Conservation (phyloP, 2,888 invertebrate species). For the Andrena hattorfiana region DNA sequence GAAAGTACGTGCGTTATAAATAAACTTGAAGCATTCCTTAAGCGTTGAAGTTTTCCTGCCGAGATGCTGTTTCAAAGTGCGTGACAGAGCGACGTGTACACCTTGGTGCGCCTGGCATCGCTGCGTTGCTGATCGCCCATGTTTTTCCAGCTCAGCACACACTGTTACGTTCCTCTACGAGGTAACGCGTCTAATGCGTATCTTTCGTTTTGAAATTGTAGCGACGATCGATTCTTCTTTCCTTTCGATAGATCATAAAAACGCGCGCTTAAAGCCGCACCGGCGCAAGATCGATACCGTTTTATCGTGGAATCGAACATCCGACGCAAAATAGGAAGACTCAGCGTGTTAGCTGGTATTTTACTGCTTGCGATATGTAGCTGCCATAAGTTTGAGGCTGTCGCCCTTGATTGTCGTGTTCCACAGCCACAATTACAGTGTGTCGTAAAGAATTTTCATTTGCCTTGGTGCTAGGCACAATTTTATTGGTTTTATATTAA, state of each 20-base stretch:
- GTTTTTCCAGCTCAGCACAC: not conserved
- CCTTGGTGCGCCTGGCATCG: not conserved
- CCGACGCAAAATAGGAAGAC: not conserved
- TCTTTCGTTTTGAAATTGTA: not conserved
- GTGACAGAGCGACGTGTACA: not conserved
- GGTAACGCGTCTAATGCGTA: not conserved
- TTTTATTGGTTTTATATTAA: too few species aligned
- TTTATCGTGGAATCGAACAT: not conserved
- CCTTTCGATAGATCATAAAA: not conserved
- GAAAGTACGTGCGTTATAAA: conserved; percentile 13
- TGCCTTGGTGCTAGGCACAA: not conserved
- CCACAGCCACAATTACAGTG: not conserved
- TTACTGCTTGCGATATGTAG: not conserved
- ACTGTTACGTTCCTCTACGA: not conserved
- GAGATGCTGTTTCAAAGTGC: not conserved
- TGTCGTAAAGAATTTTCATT: not conserved
- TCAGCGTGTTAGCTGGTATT: not conserved
- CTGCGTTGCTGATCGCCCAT: not conserved
- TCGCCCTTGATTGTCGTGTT: not conserved
- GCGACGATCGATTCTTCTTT: not conserved
- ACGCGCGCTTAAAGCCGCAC: not conserved
- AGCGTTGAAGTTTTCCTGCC: not conserved
- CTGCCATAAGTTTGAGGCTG: not conserved
- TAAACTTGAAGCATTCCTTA: conserved; percentile 9
- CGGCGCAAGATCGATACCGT: not conserved